Percentiles rank a stretch among this genome's conserved stretches.
These are phyloP conservation scores for Oncopeltus fasciatus DNA, from an alignment of 1,140 invertebrate species.

Conservation along the genomic window DNA sequence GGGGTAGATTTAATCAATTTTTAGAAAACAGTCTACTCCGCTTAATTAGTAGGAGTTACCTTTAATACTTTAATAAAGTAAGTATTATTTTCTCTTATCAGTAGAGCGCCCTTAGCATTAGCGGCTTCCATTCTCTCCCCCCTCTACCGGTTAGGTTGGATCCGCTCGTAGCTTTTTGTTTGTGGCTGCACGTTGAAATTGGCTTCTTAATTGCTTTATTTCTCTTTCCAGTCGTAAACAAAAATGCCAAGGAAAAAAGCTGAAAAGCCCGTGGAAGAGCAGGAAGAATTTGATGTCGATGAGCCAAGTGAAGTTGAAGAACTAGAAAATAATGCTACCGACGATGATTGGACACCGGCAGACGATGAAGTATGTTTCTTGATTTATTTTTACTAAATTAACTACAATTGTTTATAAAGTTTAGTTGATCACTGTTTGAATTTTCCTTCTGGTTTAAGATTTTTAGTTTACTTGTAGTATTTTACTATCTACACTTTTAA, in stretches of 20 bases:
- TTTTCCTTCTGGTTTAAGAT: too few relatives aligned
- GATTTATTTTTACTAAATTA: neutral
- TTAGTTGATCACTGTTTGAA: too few relatives aligned
- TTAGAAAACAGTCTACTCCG: neutral
- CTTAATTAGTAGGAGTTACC: neutral
- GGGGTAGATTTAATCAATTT: neutral
- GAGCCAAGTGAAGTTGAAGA: constrained; percentile 13
- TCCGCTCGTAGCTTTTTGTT: neutral
- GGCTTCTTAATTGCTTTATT: neutral
- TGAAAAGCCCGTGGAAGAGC: constrained; percentile 1
- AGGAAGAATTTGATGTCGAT: constrained; percentile 13
- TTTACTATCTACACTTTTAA: too few relatives aligned
- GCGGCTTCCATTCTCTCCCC: neutral
- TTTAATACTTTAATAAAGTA: neutral
- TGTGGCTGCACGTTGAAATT: neutral
- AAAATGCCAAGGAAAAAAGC: constrained; percentile 10
- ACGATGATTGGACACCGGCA: constrained; percentile 3
- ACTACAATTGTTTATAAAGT: too few relatives aligned
- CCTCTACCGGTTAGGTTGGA: neutral
- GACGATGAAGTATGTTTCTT: neutral
- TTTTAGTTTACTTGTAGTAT: too few relatives aligned
- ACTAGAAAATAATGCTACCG: constrained; percentile 6
- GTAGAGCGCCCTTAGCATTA: neutral
- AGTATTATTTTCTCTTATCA: neutral
- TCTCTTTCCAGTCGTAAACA: neutral